Base-by-base conservation (phyloP, 2,797 vertebrate species). In the Brachyalestes nurse region DNA sequence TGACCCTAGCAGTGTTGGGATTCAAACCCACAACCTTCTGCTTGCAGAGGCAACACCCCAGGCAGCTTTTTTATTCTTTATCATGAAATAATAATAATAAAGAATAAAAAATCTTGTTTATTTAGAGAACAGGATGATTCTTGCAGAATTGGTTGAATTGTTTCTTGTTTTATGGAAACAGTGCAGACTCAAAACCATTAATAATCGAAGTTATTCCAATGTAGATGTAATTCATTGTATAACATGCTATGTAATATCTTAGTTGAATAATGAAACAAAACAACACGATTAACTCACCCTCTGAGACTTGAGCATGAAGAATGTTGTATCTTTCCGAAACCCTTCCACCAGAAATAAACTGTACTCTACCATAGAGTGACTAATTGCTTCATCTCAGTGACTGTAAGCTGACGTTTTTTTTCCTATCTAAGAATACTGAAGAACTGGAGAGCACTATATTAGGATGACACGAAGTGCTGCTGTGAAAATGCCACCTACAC, bases 341-440 rank as follows among this genome's bases (percentile, higher is more conserved):
- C 6, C 57, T 75, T 75, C 40, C 17, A 62, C 58, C 72, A 60
- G 65, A 67, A 80, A 76, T 75, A 75, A 78, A 86, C 65, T 66
- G 47, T 57, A 53, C 40, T 23, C 53, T 45, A 65, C n/a, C 45
- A 28, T 16, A 45, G 19, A 66, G 65, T 55, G 55, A 78, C 72
- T 45, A 55, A 64, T 84, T 77, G 47, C 72, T 71, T 51, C 9
- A 72, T 55, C 64, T 64, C 76, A 51, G 61, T 79, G 75, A 81
- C 71, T 75, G 38, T 65, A 72, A 79, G 55, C 64, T 76, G 66
- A 81, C 75, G 57, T 60, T 62, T 72, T 65, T 64, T 58, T 40
- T 23, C 47, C 60, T 42, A 57, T 67, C 9, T 66, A 79, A 53
- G 64, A 75, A 66, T 81, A 64, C 28, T 47, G 58, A 49, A 74